Base-by-base conservation (phyloP, 2,888 invertebrate species). In the Pseudococcus longispinus region DNA sequence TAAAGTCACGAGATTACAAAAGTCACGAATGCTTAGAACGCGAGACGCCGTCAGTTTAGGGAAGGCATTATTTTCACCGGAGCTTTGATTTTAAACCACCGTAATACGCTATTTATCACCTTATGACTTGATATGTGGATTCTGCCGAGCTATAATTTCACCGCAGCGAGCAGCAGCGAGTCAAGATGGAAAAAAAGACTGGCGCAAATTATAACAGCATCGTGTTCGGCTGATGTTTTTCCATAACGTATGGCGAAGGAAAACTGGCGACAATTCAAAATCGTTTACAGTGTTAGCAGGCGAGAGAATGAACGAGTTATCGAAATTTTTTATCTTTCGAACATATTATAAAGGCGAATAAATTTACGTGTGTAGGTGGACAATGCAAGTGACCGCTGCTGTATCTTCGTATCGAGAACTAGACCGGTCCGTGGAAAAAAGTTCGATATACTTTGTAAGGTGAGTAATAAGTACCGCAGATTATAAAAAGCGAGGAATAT, bases 191-290 rank as follows among this genome's bases (percentile, higher is more conserved):
- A 74, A 37, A 0, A 37, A 74, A 74, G 13, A 65, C 11, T 11
- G 15, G n/a, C 26, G 9, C 26, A 26, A n/a, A 51, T 51, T 51
- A 51, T 51, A 23, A 65, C 32, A 5, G 13, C 37, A 26, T 74
- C 74, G 74, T 74, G 29, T 74, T 74, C n/a, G 51, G n/a, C 5
- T 5, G 20, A 74, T 37, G 74, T 74, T 74, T 74, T 74, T 18
- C 74, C 74, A 74, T 65, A 26, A 74, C 74, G 26, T 37, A 37
- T 37, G 26, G 74, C 74, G 74, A 74, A n/a, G 74, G 37, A 37
- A 74, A 74, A 32, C 74, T 74, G 74, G 74, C 74, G 74, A 74
- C 74, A n/a, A 32, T 74, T 74, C 74, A 74, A 74, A 65, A 74
- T 37, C 29, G 32, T 74, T 74, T 37, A 74, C 32, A 74, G 37